Base-by-base conservation (phyloP, 2,797 vertebrate species). In the Fratercula arctica region DNA sequence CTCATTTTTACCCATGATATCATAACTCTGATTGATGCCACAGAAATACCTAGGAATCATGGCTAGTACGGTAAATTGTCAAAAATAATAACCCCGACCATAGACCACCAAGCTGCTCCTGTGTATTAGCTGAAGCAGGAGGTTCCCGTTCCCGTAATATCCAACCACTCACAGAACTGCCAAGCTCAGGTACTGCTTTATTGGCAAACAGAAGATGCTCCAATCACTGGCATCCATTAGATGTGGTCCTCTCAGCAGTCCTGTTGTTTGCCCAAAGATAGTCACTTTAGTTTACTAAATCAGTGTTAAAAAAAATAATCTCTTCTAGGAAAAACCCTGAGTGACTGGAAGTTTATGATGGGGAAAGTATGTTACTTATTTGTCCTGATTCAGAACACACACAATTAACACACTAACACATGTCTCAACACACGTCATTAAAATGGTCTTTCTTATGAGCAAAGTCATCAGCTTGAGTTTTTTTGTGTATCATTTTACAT, bases 391-490 rank as follows among this genome's bases (percentile, higher is more conserved):
- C 51, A 59, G 24, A 54, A 66, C 13, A 29, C 1, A 7, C 9
- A 29, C 15, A 60, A 45, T 45, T 74, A 86, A 84, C 20, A 78
- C 16, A 20, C 5, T 29, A 48, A 51, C 23, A 37, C 13, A 1
- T 0, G 0, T 12, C 3, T 54, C 46, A 83, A 74, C 24, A 37
- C 9, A 25, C 7, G 4, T 6, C 0, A 54, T 31, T 76, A 11
- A 82, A 90, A 60, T 10, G 3, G 14, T 37, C 25, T 56, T 18
- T 63, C 31, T 80, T 23, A n/a, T 3, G 16, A 85, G 41, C 7
- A 46, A 78, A 76, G 29, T 24, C 20, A 63, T 24, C 53, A 68
- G 26, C 31, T 16, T 10, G 21, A 61, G 13, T 10, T 57, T 69
- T 59, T 60, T 37, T 59, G 6, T 19, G 48, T 35, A 17, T 13